Conservation (phyloP, 2,797 vertebrate species). For the Vultur gryphus region DNA sequence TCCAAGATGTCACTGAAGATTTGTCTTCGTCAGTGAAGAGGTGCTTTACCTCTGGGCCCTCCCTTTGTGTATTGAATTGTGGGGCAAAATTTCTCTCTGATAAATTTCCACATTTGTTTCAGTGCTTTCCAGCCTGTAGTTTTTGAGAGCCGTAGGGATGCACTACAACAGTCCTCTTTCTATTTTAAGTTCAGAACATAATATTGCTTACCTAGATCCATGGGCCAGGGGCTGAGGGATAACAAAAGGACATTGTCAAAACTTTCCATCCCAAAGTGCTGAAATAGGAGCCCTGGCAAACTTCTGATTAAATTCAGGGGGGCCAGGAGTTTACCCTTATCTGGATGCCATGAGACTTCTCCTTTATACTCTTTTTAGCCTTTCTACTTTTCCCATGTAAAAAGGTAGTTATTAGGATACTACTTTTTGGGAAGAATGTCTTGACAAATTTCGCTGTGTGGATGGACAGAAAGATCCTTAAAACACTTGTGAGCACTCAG, state of each 20-base stretch:
- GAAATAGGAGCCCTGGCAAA: neutral
- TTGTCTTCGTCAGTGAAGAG: neutral
- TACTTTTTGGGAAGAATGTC: neutral
- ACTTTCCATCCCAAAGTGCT: neutral
- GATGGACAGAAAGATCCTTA: neutral
- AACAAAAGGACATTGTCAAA: neutral
- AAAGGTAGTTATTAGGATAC: neutral
- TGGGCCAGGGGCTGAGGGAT: neutral
- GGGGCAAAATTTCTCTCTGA: neutral
- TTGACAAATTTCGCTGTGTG: neutral
- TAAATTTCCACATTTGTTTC: neutral
- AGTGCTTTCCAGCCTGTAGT: neutral
- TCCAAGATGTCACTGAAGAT: neutral
- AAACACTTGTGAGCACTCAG: neutral
- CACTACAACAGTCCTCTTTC: neutral
- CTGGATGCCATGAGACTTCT: neutral
- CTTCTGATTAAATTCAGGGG: neutral
- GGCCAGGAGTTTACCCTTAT: neutral
- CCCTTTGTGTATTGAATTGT: neutral
- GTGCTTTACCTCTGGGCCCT: neutral
- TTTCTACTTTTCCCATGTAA: neutral
- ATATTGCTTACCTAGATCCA: neutral
- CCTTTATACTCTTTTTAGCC: neutral
- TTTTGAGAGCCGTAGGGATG: neutral
- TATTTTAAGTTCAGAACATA: neutral